Evolutionary conservation across 2,113 vertebrate genomes (phyloP).

Genomic region (Dissostichus mawsoni): DNA sequence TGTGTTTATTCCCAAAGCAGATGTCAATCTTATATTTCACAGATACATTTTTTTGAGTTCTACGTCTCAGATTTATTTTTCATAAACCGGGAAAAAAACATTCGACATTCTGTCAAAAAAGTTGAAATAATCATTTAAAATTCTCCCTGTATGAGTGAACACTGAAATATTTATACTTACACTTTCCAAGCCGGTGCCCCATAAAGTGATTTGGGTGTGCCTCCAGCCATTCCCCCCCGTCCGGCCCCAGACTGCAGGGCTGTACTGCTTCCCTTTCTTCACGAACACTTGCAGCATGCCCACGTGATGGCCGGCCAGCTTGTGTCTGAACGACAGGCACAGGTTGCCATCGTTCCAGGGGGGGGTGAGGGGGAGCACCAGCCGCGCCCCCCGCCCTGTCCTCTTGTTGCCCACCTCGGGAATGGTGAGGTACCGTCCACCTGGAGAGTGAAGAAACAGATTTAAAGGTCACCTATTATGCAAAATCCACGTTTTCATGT

Average conservation of each 20-base stretch:
- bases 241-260: slow-evolving; percentile 91
- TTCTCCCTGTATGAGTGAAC: not conserved
- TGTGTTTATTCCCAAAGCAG: not conserved
- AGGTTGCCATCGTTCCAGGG: slow-evolving; percentile 84
- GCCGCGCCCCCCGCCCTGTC: slow-evolving; percentile 86
- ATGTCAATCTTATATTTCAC: not conserved
- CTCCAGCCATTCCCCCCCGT: slow-evolving; percentile 93
- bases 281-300: slow-evolving; percentile 93
- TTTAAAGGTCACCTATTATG: too few relatives aligned
- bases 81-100: not conserved
- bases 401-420: slow-evolving; percentile 84
- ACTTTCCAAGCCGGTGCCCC: slow-evolving; percentile 87
- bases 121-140: not conserved
- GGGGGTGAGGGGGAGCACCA: slow-evolving; percentile 87
- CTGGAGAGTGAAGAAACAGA: slow-evolving; percentile 67
- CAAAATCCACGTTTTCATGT: too few relatives aligned
- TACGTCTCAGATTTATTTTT: slow-evolving; percentile 19
- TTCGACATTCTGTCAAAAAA: not conserved
- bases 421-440: slow-evolving; percentile 91
- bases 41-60: not conserved
- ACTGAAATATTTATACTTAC: slow-evolving; percentile 84
- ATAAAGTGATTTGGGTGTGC: slow-evolving; percentile 90
- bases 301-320: slow-evolving; percentile 88
- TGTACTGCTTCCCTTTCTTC: slow-evolving; percentile 85
- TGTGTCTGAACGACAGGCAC: slow-evolving; percentile 94